Conservation (phyloP, 1,140 invertebrate genomes). For the Microplitis mediator region DNA sequence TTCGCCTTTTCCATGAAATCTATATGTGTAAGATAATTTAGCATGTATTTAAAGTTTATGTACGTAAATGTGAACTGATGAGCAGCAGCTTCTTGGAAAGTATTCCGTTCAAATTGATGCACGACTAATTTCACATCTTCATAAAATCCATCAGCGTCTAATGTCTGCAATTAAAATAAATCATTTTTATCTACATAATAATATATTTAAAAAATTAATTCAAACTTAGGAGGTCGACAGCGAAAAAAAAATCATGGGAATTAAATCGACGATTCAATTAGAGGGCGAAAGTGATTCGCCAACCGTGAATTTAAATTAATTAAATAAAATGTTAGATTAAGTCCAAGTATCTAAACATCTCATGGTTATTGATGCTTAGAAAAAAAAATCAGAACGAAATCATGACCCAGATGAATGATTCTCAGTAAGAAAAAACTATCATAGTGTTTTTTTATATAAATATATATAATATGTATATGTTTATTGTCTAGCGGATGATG, state of each 20-base stretch:
- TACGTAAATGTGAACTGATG: background rate
- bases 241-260: too few species aligned
- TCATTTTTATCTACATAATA: too few species aligned
- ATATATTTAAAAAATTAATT: too few species aligned
- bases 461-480: too few species aligned
- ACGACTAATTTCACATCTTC: background rate
- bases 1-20: constrained; percentile 25
- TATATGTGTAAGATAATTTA: background rate
- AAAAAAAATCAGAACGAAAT: too few species aligned
- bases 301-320: constrained; percentile 15
- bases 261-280: background rate
- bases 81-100: constrained; percentile 8
- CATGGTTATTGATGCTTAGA: too few species aligned
- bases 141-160: background rate
- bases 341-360: too few species aligned
- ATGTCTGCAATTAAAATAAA: background rate
- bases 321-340: background rate
- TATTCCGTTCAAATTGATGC: background rate
- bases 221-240: too few species aligned
- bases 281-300: constrained; percentile 21
- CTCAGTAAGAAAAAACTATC: too few species aligned
- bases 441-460: too few species aligned
- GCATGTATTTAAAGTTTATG: background rate
- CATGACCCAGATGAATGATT: too few species aligned
- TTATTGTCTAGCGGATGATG: too few species aligned